phyloP scores from a whole-genome alignment of 2,113 vertebrate species.

The Deroptyus accipitrinus region DNA sequence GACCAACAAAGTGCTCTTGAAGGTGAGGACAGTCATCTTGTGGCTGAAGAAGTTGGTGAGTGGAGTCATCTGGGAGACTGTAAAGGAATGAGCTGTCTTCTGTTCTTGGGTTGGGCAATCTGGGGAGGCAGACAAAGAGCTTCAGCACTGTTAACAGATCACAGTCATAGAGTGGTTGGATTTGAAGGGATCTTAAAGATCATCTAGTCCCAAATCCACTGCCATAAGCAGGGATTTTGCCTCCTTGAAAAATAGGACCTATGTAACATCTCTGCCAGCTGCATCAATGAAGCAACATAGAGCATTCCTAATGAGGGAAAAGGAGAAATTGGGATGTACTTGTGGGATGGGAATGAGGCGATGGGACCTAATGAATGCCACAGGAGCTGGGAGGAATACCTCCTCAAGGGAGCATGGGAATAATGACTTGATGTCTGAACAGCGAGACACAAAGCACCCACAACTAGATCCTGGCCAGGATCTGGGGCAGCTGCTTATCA shows the following conservation, averaged over 20 bases:
- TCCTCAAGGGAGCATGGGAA: background rate
- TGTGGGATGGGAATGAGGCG: background rate
- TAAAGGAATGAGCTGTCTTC: conserved; percentile 77
- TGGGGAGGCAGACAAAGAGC: background rate
- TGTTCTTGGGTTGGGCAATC: conserved; percentile 23
- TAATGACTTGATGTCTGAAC: background rate
- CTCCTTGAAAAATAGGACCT: background rate
- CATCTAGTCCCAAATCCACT: background rate
- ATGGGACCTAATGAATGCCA: background rate
- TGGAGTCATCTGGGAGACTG: conserved; percentile 78
- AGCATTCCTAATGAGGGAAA: background rate
- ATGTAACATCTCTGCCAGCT: background rate
- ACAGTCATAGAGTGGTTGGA: background rate
- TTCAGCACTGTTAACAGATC: background rate
- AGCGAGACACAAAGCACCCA: background rate
- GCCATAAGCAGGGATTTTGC: background rate
- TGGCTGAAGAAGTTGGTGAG: conserved; percentile 76
- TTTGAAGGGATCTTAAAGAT: background rate
- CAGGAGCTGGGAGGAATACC: background rate
- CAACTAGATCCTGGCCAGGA: background rate
- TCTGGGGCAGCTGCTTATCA: background rate
- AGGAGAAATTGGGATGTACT: background rate
- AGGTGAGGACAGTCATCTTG: conserved; percentile 62
- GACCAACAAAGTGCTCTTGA: conserved; percentile 63
- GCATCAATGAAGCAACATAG: background rate